Conservation (phyloP, 2,113 vertebrate genomes). For the Sinocyclocheilus grahami region DNA sequence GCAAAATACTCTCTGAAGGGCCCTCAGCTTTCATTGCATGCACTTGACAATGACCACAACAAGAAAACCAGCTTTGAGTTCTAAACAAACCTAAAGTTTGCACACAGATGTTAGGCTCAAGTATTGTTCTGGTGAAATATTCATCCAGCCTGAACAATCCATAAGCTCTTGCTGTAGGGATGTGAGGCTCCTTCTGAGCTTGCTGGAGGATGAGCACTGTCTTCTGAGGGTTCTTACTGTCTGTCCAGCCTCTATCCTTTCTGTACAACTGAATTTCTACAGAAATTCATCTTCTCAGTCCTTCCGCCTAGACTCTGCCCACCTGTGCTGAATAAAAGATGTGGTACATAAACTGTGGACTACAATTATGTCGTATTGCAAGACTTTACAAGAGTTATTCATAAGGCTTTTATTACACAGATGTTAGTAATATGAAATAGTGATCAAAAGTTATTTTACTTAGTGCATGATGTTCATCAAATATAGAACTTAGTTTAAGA, state of each 20-base stretch:
- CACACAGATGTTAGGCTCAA: neutral
- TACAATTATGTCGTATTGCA: neutral
- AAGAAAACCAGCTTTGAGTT: neutral
- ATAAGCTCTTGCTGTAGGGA: neutral
- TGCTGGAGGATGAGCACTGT: neutral
- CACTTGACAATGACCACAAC: neutral
- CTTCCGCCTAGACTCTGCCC: too few species aligned
- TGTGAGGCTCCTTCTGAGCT: neutral
- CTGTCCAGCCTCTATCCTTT: neutral
- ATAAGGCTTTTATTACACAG: too few species aligned
- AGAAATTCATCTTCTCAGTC: neutral
- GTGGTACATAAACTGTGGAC: neutral
- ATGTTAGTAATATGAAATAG: too few species aligned
- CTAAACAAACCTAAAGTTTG: neutral
- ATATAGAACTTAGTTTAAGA: too few species aligned
- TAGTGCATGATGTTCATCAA: too few species aligned
- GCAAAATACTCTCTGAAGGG: neutral
- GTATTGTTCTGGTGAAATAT: conserved; percentile 16
- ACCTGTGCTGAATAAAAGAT: too few species aligned
- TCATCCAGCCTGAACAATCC: conserved; percentile 1
- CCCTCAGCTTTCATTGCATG: neutral
- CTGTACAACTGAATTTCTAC: conserved; percentile 20
- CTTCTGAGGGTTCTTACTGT: neutral
- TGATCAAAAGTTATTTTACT: too few species aligned
- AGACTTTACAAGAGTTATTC: neutral